Conservation (phyloP, 2,888 invertebrate genomes). For the Ormyrus labotus region DNA sequence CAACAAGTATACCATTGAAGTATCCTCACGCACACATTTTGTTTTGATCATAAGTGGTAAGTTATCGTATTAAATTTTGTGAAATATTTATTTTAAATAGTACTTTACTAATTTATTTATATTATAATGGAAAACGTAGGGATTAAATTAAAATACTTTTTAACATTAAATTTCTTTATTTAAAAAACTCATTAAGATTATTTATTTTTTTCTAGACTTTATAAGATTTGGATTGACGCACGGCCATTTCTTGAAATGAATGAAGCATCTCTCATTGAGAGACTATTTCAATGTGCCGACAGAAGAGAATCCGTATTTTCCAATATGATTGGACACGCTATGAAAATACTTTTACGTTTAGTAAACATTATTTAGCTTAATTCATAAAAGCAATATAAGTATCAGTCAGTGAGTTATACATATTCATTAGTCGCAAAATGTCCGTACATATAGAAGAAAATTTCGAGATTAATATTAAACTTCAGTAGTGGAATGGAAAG, state of each 20-base stretch:
- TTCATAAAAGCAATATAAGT: constrained; percentile 53
- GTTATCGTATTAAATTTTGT: background rate
- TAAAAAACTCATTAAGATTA: constrained; percentile 42
- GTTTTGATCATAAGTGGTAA: constrained; percentile 78
- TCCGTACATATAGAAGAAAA: constrained; percentile 39
- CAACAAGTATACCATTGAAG: constrained; percentile 80
- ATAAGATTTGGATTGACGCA: constrained; percentile 45
- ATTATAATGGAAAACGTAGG: background rate
- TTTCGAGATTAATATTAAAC: constrained; percentile 41
- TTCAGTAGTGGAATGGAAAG: constrained; percentile 46
- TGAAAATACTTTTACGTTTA: constrained; percentile 51
- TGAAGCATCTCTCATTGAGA: constrained; percentile 40
- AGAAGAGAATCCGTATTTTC: constrained; percentile 51
- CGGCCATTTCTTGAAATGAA: constrained; percentile 46
- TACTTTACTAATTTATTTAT: background rate
- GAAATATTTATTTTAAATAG: background rate
- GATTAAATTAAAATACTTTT: constrained; percentile 9
- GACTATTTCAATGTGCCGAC: constrained; percentile 24
- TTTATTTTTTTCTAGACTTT: constrained; percentile 43
- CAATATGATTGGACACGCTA: constrained; percentile 45
- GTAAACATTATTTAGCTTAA: constrained; percentile 51
- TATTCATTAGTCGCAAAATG: constrained; percentile 53
- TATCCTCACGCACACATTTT: constrained; percentile 84
- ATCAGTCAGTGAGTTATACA: constrained; percentile 52
- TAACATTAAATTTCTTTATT: constrained; percentile 45